Evolutionary conservation across 2,888 invertebrate species (phyloP).

Genomic region (Lagria hirta): DNA sequence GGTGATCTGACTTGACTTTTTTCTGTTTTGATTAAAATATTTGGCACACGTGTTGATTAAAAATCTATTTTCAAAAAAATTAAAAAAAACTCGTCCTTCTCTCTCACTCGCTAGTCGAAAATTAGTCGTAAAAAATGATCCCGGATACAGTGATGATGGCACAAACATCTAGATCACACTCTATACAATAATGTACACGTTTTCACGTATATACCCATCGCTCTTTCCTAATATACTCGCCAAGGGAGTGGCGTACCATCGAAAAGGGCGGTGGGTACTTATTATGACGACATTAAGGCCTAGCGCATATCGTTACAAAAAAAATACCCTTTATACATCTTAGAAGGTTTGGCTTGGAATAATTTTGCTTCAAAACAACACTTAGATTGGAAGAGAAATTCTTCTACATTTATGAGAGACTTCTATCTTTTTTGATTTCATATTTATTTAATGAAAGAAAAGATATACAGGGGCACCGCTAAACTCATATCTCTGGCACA

Average conservation of each 20-base stretch:
- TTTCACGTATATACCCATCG: no score
- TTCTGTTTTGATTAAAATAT: constrained; percentile 3
- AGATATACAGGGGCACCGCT: no score
- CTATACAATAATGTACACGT: constrained; percentile 36
- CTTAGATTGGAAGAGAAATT: constrained; percentile 38
- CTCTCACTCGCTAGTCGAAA: constrained; percentile 8
- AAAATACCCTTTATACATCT: constrained; percentile 20
- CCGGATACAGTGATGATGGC: constrained; percentile 25
- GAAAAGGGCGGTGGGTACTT: no score
- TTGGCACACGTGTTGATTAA: constrained; percentile 17
- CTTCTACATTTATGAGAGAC: constrained; percentile 32
- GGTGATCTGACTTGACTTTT: constrained; percentile 5
- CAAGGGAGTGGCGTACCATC: no score
- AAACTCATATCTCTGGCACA: no score
- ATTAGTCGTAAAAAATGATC: constrained; percentile 14
- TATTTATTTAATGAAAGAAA: no score
- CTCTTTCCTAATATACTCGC: no score
- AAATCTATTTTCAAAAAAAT: constrained; percentile 12
- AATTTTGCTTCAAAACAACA: constrained; percentile 16
- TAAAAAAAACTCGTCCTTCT: constrained; percentile 2
- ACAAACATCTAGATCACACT: constrained; percentile 29
- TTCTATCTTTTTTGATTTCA: no score
- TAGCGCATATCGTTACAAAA: constrained; percentile 24
- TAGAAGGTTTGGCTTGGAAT: constrained; percentile 5
- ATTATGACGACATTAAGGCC: no score